Evolutionary conservation across 2,113 vertebrate genomes (phyloP).

Genomic region (Calyptomena viridis): DNA sequence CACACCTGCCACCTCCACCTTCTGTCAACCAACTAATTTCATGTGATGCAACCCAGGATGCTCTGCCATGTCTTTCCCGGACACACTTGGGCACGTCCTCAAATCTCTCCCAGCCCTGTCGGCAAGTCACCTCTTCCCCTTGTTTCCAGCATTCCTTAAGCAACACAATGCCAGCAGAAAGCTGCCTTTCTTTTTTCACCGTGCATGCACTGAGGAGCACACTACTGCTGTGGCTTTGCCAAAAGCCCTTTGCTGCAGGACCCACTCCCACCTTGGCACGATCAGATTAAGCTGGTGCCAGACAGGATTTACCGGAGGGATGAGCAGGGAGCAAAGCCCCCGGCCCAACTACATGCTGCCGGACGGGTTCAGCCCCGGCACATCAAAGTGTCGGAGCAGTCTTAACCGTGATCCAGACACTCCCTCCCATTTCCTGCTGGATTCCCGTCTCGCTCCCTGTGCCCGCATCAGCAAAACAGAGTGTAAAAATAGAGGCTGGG

Average conservation of each 20-base stretch:
- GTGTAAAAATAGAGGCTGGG: slow-evolving; percentile 65
- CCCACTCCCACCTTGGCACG: not conserved
- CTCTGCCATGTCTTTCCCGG: not conserved
- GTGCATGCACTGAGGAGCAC: fast-evolving
- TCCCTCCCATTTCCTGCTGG: slow-evolving; percentile 65
- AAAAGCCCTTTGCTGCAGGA: not conserved
- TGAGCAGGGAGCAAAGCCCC: not conserved
- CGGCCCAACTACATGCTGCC: not conserved
- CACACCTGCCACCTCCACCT: fast-evolving
- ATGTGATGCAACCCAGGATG: not conserved
- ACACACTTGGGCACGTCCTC: not conserved
- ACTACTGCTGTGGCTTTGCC: fast-evolving
- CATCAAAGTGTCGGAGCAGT: slow-evolving; percentile 21
- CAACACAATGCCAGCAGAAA: not conserved
- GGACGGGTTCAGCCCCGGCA: fast-evolving
- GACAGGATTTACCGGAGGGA: fast-evolving
- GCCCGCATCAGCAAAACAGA: slow-evolving; percentile 65
- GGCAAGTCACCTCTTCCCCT: not conserved
- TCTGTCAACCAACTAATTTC: not conserved
- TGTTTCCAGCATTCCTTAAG: not conserved
- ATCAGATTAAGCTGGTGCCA: not conserved
- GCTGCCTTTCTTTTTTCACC: not conserved
- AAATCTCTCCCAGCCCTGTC: not conserved
- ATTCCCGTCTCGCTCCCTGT: slow-evolving; percentile 37
- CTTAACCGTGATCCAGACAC: not conserved